Conservation (phyloP, 1,140 invertebrate species). For the Fopius arisanus region DNA sequence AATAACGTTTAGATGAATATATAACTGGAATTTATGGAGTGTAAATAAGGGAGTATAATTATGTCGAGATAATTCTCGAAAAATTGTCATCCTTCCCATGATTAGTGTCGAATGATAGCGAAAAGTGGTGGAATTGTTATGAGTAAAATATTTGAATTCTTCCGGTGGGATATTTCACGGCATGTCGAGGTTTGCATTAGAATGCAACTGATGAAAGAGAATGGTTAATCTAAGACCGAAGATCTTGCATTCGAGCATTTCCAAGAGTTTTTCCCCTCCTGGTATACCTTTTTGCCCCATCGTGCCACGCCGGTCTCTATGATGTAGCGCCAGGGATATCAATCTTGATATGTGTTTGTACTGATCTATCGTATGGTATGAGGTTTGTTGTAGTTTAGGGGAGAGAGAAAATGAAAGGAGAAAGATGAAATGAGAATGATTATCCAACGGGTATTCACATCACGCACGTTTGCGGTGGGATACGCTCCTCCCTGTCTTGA, state of each 20-base stretch:
- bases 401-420: neutral
- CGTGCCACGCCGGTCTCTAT: slow-evolving; percentile 7
- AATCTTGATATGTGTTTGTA: slow-evolving; percentile 20
- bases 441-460: neutral
- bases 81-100: neutral
- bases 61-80: neutral
- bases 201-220: slow-evolving; percentile 9
- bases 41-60: too few relatives aligned
- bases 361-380: slow-evolving; percentile 11
- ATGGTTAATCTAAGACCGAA: neutral
- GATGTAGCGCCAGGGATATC: slow-evolving; percentile 16
- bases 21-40: too few relatives aligned
- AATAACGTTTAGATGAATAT: too few relatives aligned
- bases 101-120: neutral
- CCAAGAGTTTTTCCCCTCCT: neutral
- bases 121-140: neutral
- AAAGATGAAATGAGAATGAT: neutral
- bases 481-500: slow-evolving; percentile 7
- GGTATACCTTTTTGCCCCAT: neutral
- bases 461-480: slow-evolving; percentile 19
- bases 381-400: neutral
- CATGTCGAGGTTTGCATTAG: neutral
- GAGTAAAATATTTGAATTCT: slow-evolving; percentile 1
- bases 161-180: slow-evolving; percentile 6
- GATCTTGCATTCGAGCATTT: neutral